These are phyloP conservation scores for Gastrophryne carolinensis DNA, from an alignment of 2,797 vertebrate genomes.

Conservation along the genomic window DNA sequence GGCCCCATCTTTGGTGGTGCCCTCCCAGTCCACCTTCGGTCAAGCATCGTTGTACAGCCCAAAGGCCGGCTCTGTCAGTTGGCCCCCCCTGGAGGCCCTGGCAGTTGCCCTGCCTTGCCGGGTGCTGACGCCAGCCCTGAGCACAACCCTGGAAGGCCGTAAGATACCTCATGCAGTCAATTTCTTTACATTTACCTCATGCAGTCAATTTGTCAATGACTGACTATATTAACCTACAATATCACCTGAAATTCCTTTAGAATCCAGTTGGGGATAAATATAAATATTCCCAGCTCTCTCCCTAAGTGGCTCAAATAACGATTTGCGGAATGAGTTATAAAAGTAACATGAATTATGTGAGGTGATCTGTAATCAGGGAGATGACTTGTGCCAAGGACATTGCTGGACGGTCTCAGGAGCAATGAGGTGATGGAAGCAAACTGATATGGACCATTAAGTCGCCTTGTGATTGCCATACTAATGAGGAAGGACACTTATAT, in stretches of 20 bases:
- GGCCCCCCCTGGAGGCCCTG: too few species aligned
- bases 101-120: too few species aligned
- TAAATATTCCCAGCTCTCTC: neutral
- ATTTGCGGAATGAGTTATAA: slow-evolving; percentile 29
- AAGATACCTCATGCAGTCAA: too few species aligned
- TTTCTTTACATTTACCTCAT: too few species aligned
- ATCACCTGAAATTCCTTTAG: neutral
- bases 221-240: neutral
- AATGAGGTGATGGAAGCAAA: slow-evolving; percentile 12
- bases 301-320: slow-evolving; percentile 8
- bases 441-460: slow-evolving; percentile 30
- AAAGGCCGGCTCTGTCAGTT: too few species aligned
- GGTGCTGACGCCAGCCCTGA: too few species aligned
- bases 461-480: slow-evolving; percentile 11
- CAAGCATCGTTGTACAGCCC: too few species aligned
- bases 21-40: too few species aligned
- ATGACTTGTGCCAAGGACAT: slow-evolving; percentile 32
- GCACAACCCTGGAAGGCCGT: too few species aligned
- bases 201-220: too few species aligned
- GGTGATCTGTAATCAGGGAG: slow-evolving; percentile 2
- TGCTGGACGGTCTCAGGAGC: slow-evolving; percentile 20
- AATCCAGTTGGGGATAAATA: neutral
- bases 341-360: slow-evolving; percentile 28
- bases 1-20: too few species aligned
- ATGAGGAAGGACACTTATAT: neutral